A percentile compares a stretch with the other conserved stretches of the same genome.
Conservation (phyloP, 2,113 vertebrate genomes). For the Ginglymostoma cirratum region DNA sequence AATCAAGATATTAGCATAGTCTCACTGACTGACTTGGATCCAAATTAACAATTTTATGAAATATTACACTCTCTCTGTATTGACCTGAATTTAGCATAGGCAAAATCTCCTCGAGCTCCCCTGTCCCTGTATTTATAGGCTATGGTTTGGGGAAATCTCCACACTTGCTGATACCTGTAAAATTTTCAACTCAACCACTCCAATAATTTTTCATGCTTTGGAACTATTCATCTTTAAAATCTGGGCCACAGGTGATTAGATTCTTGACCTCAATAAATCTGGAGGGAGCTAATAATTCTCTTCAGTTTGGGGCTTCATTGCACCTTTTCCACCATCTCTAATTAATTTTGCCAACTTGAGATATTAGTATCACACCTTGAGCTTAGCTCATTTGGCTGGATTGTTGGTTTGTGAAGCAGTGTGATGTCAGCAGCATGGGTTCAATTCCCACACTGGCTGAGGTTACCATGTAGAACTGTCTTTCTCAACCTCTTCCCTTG, state of each 20-base stretch:
- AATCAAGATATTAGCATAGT: no score
- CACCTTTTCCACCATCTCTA: background rate
- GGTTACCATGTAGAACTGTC: no score
- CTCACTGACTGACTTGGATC: no score
- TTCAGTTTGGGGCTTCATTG: background rate
- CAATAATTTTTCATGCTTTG: background rate
- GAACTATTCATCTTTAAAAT: background rate
- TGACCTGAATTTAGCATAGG: background rate
- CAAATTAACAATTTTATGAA: no score
- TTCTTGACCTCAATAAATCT: background rate
- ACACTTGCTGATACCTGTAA: background rate
- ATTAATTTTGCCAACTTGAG: background rate
- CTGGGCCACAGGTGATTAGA: background rate
- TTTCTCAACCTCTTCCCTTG: no score
- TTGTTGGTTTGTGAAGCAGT: no score
- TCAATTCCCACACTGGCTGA: no score
- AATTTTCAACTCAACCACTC: background rate
- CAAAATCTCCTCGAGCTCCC: background rate
- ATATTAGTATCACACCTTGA: background rate
- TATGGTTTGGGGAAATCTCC: background rate
- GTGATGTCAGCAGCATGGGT: no score
- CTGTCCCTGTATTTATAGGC: background rate
- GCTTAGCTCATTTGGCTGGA: no score
- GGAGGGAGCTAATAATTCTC: background rate
- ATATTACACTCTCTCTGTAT: no score